These are phyloP conservation scores for Sinotaia quadrata DNA, from an alignment of 2,888 invertebrate species.

Conservation along the genomic window DNA sequence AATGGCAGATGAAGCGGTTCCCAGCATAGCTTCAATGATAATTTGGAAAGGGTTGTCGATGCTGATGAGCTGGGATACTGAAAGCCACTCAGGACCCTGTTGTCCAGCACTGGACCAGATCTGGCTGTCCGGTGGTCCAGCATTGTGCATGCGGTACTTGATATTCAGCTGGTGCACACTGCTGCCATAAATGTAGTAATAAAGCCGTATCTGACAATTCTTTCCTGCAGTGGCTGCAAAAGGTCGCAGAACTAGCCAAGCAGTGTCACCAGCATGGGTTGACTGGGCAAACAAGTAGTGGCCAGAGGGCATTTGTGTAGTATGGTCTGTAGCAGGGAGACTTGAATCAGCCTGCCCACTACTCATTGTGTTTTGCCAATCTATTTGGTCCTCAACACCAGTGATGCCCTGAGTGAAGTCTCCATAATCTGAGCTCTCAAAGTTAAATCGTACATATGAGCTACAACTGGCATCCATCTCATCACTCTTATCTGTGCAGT, in stretches of 20 bases:
- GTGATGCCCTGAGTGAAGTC: constrained; percentile 57
- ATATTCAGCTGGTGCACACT: neutral
- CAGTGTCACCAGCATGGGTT: constrained; percentile 53
- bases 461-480: constrained; percentile 46
- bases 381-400: constrained; percentile 45
- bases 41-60: constrained; percentile 50
- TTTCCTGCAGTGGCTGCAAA: constrained; percentile 40
- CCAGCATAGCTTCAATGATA: constrained; percentile 59
- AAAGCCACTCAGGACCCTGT: constrained; percentile 14
- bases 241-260: constrained; percentile 64
- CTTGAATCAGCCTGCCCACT: neutral
- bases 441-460: constrained; percentile 48
- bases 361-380: neutral
- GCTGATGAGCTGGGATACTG: neutral
- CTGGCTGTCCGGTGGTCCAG: neutral
- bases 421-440: constrained; percentile 57
- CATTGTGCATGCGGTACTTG: constrained; percentile 19
- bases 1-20: constrained; percentile 54
- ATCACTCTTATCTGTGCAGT: constrained; percentile 65
- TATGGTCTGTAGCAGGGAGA: constrained; percentile 63
- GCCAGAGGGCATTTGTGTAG: constrained; percentile 52
- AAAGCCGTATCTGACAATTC: constrained; percentile 57
- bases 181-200: constrained; percentile 64
- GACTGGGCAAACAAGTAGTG: constrained; percentile 61
- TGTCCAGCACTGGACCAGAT: constrained; percentile 15